These are phyloP conservation scores for Ganaspis brasiliensis DNA, from an alignment of 2,888 invertebrate species.

Conservation along the genomic window DNA sequence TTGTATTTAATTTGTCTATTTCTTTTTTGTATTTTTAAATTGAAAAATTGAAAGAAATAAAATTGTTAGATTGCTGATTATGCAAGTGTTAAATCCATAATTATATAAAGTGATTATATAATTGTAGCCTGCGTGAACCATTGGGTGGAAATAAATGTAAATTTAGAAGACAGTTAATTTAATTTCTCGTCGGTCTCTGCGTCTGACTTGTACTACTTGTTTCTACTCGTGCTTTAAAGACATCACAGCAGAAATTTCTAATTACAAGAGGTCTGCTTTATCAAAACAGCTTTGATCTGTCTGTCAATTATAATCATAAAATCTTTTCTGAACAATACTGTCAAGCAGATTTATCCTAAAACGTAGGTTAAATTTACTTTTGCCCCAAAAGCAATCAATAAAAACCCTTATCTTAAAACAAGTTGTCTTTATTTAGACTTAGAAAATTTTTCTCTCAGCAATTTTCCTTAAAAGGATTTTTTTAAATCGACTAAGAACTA, in stretches of 20 bases:
- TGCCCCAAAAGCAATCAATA: conserved; percentile 58
- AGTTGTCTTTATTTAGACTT: no score
- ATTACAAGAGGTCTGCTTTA: conserved; percentile 6
- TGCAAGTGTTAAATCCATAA: no score
- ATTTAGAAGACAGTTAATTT: not conserved
- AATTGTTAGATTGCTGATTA: no score
- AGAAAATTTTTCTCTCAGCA: no score
- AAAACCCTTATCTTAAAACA: no score
- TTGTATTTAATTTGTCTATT: no score
- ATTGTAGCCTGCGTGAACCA: not conserved
- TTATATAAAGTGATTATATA: no score
- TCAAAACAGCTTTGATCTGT: conserved; percentile 51
- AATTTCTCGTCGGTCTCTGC: not conserved
- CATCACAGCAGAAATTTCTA: conserved; percentile 19
- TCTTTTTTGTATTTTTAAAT: no score
- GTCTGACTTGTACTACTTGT: not conserved
- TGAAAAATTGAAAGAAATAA: no score
- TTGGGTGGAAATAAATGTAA: not conserved
- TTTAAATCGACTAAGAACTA: no score
- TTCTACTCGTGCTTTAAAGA: conserved; percentile 3
- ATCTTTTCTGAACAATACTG: conserved; percentile 49
- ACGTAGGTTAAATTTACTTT: conserved; percentile 61
- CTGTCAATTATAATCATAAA: conserved; percentile 53
- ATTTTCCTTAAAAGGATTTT: no score
- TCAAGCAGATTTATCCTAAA: conserved; percentile 50